phyloP scores from a whole-genome alignment of 2,888 invertebrate genomes.

The Pinctada fucata region DNA sequence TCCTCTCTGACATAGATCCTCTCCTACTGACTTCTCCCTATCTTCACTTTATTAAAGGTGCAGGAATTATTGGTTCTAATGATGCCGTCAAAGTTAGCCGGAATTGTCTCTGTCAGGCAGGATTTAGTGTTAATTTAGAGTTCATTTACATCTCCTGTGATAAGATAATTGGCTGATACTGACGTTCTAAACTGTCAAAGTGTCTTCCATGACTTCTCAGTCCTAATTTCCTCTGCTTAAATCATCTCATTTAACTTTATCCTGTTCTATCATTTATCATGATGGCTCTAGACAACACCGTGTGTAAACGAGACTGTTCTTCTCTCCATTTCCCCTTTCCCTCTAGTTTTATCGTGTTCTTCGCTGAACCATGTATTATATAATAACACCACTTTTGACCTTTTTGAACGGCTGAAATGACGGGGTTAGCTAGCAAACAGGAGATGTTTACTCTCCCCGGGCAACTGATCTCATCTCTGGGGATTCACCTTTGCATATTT shows the following conservation, averaged over 20 bases:
- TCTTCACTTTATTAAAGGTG: background rate
- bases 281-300: background rate
- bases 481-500: no score
- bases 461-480: no score
- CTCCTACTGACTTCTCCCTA: background rate
- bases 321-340: no score
- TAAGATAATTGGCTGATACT: conserved; percentile 1
- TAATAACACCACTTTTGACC: no score
- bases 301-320: no score
- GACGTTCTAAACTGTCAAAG: background rate
- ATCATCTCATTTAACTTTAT: conserved; percentile 1
- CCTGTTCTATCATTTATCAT: conserved; percentile 1
- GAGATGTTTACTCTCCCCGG: no score
- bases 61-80: background rate
- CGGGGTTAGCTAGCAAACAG: no score
- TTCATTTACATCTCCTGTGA: background rate
- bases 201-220: background rate
- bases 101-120: background rate
- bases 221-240: conserved; percentile 4
- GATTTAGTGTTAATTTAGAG: background rate
- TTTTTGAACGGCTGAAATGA: no score
- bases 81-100: background rate
- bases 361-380: no score
- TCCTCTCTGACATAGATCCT: background rate
- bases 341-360: no score